phyloP scores from a whole-genome alignment of 2,888 invertebrate genomes.

The Tromatobia lineatoria region DNA sequence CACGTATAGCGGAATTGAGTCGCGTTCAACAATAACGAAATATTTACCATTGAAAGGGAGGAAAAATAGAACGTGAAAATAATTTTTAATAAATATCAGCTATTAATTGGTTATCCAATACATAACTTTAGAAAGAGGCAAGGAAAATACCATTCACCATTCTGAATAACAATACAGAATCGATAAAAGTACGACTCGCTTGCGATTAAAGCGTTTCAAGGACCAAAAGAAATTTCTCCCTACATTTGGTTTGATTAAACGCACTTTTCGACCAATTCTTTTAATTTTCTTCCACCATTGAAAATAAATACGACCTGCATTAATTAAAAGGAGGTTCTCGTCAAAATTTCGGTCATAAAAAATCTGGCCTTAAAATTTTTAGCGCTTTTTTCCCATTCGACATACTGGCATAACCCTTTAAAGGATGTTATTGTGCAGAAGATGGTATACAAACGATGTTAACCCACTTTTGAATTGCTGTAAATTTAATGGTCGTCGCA shows the following conservation, averaged over 20 bases:
- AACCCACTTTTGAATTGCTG: slow-evolving; percentile 35
- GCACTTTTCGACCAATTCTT: background rate
- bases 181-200: background rate
- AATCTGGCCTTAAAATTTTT: too few relatives aligned
- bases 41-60: slow-evolving; percentile 49
- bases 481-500: slow-evolving; percentile 54
- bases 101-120: background rate
- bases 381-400: too few relatives aligned
- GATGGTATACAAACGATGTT: slow-evolving; percentile 30
- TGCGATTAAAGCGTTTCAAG: background rate
- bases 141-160: background rate
- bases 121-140: background rate
- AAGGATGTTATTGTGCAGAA: slow-evolving; percentile 45
- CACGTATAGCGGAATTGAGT: slow-evolving; percentile 21
- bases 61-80: slow-evolving; percentile 25
- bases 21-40: slow-evolving; percentile 21
- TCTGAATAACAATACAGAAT: background rate
- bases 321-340: too few relatives aligned
- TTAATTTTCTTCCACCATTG: background rate
- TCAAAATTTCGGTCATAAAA: too few relatives aligned
- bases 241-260: background rate
- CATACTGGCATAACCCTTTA: slow-evolving; percentile 48
- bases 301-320: background rate
- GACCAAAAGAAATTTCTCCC: background rate
- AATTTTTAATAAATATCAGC: slow-evolving; percentile 37